These are phyloP conservation scores for Drosophila elegans DNA, from an alignment of 1,140 invertebrate species.

Conservation along the genomic window DNA sequence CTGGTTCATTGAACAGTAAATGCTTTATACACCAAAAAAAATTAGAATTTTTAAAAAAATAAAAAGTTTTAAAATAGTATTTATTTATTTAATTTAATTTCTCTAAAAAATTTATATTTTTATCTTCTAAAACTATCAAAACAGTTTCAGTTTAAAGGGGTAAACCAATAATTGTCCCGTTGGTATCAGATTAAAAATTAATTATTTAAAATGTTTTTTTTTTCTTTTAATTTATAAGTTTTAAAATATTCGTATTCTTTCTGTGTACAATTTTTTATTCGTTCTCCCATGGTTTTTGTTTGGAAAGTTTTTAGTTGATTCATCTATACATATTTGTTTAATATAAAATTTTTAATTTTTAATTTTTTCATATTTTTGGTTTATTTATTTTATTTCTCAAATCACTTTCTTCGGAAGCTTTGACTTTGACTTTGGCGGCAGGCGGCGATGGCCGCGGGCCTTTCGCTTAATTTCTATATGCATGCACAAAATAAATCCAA, in stretches of 20 bases:
- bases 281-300: neutral
- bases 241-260: neutral
- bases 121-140: no score
- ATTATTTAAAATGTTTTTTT: no score
- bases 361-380: slow-evolving; percentile 5
- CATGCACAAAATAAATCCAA: slow-evolving; percentile 61
- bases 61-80: neutral
- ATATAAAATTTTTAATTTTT: no score
- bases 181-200: no score
- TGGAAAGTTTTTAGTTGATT: neutral
- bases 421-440: slow-evolving; percentile 41
- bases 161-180: no score
- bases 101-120: no score
- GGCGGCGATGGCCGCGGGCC: slow-evolving; percentile 36
- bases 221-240: no score
- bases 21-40: slow-evolving; percentile 5
- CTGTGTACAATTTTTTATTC: neutral
- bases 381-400: slow-evolving; percentile 32
- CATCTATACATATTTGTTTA: neutral
- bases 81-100: neutral
- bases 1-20: slow-evolving; percentile 18
- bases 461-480: slow-evolving; percentile 78
- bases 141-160: no score
- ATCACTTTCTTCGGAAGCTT: slow-evolving; percentile 67
- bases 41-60: neutral